These are phyloP conservation scores for Epicauta chinensis DNA, from an alignment of 1,140 invertebrate species.

Conservation along the genomic window DNA sequence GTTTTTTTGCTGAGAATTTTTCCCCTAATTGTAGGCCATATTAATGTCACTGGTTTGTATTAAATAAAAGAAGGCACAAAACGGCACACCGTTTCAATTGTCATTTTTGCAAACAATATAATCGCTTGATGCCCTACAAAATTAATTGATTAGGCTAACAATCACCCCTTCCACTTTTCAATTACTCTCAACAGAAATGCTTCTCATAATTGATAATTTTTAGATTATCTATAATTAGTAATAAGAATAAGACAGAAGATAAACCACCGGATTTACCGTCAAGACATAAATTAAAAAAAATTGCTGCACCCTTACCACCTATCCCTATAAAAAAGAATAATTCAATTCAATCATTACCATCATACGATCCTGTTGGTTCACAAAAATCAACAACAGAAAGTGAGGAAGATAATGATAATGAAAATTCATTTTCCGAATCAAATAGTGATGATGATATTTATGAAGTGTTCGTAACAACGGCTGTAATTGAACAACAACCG, in stretches of 20 bases:
- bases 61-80: too few relatives aligned
- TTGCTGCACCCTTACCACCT: neutral
- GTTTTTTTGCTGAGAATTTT: too few relatives aligned
- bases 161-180: too few relatives aligned
- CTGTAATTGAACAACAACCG: neutral
- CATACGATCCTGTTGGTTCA: neutral
- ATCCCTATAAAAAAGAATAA: neutral
- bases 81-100: too few relatives aligned
- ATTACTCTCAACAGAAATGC: too few relatives aligned
- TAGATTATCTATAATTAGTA: neutral
- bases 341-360: neutral
- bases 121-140: too few relatives aligned
- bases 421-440: too few relatives aligned
- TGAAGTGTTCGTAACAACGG: neutral
- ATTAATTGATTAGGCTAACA: too few relatives aligned
- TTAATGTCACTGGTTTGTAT: too few relatives aligned
- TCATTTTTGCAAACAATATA: too few relatives aligned
- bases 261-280: conserved; percentile 1
- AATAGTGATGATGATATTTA: conserved; percentile 2
- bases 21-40: too few relatives aligned
- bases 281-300: neutral
- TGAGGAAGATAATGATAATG: neutral
- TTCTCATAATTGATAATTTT: neutral
- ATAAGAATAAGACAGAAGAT: too few relatives aligned
- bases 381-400: neutral